Conservation (phyloP, 2,113 vertebrate genomes). For the Pao palembangensis region DNA sequence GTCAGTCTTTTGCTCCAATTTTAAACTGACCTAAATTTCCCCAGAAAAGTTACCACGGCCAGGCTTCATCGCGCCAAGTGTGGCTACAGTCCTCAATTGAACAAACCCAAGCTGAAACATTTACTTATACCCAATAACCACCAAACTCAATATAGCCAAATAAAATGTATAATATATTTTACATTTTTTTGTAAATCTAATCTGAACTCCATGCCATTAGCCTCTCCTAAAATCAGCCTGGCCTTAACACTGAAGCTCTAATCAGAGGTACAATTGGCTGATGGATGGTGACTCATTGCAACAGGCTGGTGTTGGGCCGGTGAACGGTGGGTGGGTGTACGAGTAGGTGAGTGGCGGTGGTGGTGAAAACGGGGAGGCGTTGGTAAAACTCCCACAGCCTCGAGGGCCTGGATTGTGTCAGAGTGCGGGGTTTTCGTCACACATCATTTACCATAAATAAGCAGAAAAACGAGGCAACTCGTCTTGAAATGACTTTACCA, state of each 20-base stretch:
- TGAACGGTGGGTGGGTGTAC: slow-evolving; percentile 30
- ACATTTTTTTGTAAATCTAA: not conserved
- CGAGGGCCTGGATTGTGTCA: slow-evolving; percentile 15
- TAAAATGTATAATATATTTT: too few species aligned
- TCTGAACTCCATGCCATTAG: slow-evolving; percentile 40
- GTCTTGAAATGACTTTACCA: not conserved
- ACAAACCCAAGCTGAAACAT: slow-evolving; percentile 31
- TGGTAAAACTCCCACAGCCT: slow-evolving; percentile 60
- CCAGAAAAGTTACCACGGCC: slow-evolving; percentile 9
- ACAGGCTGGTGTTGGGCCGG: slow-evolving; percentile 76
- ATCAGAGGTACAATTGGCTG: slow-evolving; percentile 81
- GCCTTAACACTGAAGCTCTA: slow-evolving; percentile 76
- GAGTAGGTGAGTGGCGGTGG: slow-evolving; percentile 42
- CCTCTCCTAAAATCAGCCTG: slow-evolving; percentile 57
- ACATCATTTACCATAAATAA: slow-evolving; percentile 25
- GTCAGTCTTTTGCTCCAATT: slow-evolving; percentile 14
- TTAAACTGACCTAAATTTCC: slow-evolving; percentile 18
- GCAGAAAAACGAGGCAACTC: slow-evolving; percentile 10
- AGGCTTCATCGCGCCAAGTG: slow-evolving; percentile 10
- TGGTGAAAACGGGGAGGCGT: slow-evolving; percentile 67
- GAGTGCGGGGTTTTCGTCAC: slow-evolving; percentile 10
- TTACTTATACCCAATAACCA: too few species aligned
- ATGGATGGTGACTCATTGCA: slow-evolving; percentile 77
- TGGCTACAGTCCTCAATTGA: slow-evolving; percentile 26
- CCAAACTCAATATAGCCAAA: too few species aligned